Percentiles rank a stretch among this genome's conserved stretches.
phyloP scores from a whole-genome alignment of 2,888 invertebrate species.

The Cheilosia pagana region DNA sequence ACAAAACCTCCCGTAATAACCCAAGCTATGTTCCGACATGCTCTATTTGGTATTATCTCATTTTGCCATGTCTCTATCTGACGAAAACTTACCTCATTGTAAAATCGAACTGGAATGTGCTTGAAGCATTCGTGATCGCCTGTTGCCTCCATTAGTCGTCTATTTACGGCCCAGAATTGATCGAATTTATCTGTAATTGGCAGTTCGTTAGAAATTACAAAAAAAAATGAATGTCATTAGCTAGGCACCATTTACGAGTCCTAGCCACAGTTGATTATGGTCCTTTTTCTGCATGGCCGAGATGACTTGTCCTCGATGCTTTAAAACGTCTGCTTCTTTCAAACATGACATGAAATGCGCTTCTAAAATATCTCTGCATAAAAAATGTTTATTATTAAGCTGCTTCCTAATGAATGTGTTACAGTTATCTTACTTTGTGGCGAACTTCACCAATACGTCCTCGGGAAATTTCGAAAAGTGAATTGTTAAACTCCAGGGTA shows the following conservation, averaged over 20 bases:
- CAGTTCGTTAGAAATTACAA: neutral
- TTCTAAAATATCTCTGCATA: slow-evolving; percentile 93
- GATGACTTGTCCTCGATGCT: slow-evolving; percentile 95
- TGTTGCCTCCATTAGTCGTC: slow-evolving; percentile 95
- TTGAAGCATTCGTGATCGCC: slow-evolving; percentile 92
- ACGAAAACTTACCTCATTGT: slow-evolving; percentile 85
- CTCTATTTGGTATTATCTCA: too few species aligned
- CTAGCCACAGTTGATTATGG: slow-evolving; percentile 97
- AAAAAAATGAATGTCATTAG: neutral
- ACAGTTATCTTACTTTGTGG: slow-evolving; percentile 87
- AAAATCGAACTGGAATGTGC: slow-evolving; percentile 95
- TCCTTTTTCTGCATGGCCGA: slow-evolving; percentile 98
- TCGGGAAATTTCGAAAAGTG: slow-evolving; percentile 98
- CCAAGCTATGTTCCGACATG: too few species aligned
- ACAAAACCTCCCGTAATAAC: too few species aligned
- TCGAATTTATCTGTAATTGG: slow-evolving; percentile 94
- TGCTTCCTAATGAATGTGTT: neutral
- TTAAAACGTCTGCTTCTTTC: slow-evolving; percentile 99
- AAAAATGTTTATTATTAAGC: neutral
- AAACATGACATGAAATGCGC: slow-evolving; percentile 97
- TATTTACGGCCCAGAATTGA: slow-evolving; percentile 99
- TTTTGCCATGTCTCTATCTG: neutral
- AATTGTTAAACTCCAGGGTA: slow-evolving; percentile 97
- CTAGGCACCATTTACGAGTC: slow-evolving; percentile 92
- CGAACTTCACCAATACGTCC: slow-evolving; percentile 92